Percentiles rank a stretch among this genome's conserved stretches.
Conservation (phyloP, 2,888 invertebrate species). For the Eristalis arbustorum region DNA sequence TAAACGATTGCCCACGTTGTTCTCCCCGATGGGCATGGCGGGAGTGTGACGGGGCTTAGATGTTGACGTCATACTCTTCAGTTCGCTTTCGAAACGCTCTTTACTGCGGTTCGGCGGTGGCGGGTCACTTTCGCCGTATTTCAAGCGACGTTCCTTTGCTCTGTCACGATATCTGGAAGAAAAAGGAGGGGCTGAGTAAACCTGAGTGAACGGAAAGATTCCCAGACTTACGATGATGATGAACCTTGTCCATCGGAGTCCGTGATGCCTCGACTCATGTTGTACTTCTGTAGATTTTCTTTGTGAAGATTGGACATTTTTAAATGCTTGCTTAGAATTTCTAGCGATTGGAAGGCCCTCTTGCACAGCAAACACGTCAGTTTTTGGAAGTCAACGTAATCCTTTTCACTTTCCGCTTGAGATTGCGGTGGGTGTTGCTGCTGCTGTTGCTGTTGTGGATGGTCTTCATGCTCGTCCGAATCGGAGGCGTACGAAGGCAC, state of each 20-base stretch:
- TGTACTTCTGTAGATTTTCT: slow-evolving; percentile 86
- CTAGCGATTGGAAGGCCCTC: slow-evolving; percentile 94
- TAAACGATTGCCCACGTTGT: slow-evolving; percentile 96
- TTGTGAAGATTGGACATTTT: slow-evolving; percentile 97
- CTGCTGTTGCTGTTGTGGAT: slow-evolving; percentile 37
- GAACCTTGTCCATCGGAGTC: slow-evolving; percentile 66
- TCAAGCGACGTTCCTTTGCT: slow-evolving; percentile 96
- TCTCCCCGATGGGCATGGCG: slow-evolving; percentile 84
- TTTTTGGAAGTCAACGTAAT: slow-evolving; percentile 92
- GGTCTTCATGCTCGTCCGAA: slow-evolving; percentile 79
- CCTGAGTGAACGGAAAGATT: not conserved
- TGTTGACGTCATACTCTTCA: slow-evolving; percentile 79
- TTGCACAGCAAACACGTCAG: slow-evolving; percentile 97
- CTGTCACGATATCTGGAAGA: slow-evolving; percentile 89
- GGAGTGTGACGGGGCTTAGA: slow-evolving; percentile 78
- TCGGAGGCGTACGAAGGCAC: slow-evolving; percentile 90
- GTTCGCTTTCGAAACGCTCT: slow-evolving; percentile 85
- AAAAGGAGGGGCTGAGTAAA: not conserved
- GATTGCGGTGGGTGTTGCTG: slow-evolving; percentile 71
- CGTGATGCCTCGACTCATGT: slow-evolving; percentile 75
- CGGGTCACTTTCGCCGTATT: slow-evolving; percentile 93
- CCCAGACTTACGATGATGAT: slow-evolving; percentile 71
- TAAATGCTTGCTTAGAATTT: slow-evolving; percentile 93
- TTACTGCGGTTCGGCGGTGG: slow-evolving; percentile 86
- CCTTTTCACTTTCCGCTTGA: slow-evolving; percentile 83